Evolutionary conservation across 2,888 invertebrate genomes (phyloP), one percentile per base, ranked within the genome.

Genomic region (Amphipoea lucens): DNA sequence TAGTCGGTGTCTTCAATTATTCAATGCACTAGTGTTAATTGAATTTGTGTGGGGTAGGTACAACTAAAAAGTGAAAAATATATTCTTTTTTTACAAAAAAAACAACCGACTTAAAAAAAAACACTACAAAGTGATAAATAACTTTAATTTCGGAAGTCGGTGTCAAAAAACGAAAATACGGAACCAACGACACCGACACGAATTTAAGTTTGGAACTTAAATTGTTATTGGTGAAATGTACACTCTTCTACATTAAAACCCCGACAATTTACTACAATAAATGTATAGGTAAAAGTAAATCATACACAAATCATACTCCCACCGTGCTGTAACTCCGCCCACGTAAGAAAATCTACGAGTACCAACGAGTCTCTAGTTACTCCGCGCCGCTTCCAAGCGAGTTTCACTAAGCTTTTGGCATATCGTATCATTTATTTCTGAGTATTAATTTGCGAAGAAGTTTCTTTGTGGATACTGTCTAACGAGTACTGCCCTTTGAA

Each of bases 291-390:
- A 79, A 51, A 57, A 63, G 84, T 71, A 84, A 82, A 84, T 63
- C 29, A 17, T 51, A 45, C 42, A 82, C 76, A 86, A 86, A 86
- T 83, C 83, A 71, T 23, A 67, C 87, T 84, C 76, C 78, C 76
- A 70, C 74, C 40, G 20, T 60, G 20, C 68, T 23, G 82, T 79
- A 68, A 74, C 89, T 81, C 81, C 81, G 83, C 82, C 85, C 57
- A 67, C 83, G 75, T 79, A 74, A 70, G 82, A 79, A 82, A 82
- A 84, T 63, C 79, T 72, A 36, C 48, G 48, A 68, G 40, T 54
- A 71, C 23, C 40, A 42, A 40, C 60, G 29, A 23, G 60, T 23
- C 11, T 62, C 23, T 29, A 62, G 83, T 76, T 54, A 62, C 78
- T 60, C 20, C 14, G 54, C 48, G 48, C 62, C 40, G 57, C 6